Evolutionary conservation across 2,797 vertebrate genomes (phyloP).

Genomic region (Thunnus albacares): DNA sequence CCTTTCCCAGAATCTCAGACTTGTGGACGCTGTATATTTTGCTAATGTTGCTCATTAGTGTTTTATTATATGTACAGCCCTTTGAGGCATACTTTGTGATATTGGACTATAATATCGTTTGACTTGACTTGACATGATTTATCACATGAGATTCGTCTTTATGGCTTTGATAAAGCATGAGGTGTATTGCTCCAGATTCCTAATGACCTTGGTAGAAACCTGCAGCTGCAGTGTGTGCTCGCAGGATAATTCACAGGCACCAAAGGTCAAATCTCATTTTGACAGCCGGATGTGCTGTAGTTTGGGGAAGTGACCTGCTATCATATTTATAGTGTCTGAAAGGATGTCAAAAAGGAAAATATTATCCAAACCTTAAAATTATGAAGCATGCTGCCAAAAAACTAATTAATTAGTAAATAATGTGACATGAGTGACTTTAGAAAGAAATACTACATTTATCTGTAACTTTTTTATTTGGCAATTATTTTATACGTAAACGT

Average conservation of each 20-base stretch:
- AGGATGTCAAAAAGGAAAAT: neutral
- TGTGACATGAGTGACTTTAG: too few relatives aligned
- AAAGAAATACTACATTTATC: too few relatives aligned
- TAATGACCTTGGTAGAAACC: conserved; percentile 70
- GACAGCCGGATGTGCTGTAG: conserved; percentile 47
- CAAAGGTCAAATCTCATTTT: conserved; percentile 68
- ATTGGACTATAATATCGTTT: too few relatives aligned
- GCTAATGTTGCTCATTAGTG: too few relatives aligned
- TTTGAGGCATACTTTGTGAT: too few relatives aligned
- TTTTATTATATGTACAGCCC: too few relatives aligned
- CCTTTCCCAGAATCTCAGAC: too few relatives aligned
- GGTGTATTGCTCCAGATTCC: conserved; percentile 54
- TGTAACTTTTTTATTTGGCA: too few relatives aligned
- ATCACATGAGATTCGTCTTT: conserved; percentile 69
- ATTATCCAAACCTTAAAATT: conserved; percentile 5
- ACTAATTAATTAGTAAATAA: neutral
- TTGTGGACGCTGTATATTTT: too few relatives aligned
- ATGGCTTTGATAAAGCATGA: conserved; percentile 63
- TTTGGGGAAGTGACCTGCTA: conserved; percentile 3
- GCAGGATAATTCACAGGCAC: conserved; percentile 49
- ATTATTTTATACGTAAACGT: neutral
- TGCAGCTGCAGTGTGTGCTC: conserved; percentile 49
- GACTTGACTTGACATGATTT: conserved; percentile 36
- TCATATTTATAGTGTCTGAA: neutral
- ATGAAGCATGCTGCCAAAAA: neutral